These are phyloP conservation scores for Mya arenaria DNA, from an alignment of 1,140 invertebrate genomes.

Conservation along the genomic window DNA sequence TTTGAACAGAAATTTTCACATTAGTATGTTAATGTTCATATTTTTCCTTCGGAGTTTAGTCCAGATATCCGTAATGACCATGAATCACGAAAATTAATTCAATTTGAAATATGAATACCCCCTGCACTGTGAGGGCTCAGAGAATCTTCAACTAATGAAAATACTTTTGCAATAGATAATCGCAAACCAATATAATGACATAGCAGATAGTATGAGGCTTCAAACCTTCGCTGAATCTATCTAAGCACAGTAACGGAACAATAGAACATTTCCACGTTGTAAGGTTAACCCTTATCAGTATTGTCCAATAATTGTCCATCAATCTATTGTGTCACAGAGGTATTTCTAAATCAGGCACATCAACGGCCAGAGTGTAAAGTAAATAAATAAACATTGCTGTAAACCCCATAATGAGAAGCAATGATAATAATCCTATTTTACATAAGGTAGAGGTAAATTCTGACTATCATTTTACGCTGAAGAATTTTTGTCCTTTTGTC, in stretches of 20 bases:
- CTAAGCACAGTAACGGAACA: neutral
- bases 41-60: too few relatives aligned
- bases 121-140: constrained; percentile 11
- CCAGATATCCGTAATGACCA: neutral
- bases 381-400: constrained; percentile 27
- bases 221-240: neutral
- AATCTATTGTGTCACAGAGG: constrained; percentile 36
- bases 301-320: constrained; percentile 20
- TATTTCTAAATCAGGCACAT: constrained; percentile 23
- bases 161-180: constrained; percentile 7
- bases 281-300: constrained; percentile 26
- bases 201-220: neutral
- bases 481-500: constrained; percentile 44
- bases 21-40: too few relatives aligned
- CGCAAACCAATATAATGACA: neutral
- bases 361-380: constrained; percentile 36
- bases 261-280: too few relatives aligned
- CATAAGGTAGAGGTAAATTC: neutral
- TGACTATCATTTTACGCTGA: constrained; percentile 45
- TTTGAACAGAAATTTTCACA: too few relatives aligned
- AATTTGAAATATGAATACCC: neutral
- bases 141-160: too few relatives aligned
- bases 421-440: constrained; percentile 18
- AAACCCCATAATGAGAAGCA: constrained; percentile 17
- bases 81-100: constrained; percentile 12